Evolutionary conservation across 2,797 vertebrate genomes (phyloP), one percentile per base, ranked within the genome.

Genomic region (Pipistrellus nathusii): DNA sequence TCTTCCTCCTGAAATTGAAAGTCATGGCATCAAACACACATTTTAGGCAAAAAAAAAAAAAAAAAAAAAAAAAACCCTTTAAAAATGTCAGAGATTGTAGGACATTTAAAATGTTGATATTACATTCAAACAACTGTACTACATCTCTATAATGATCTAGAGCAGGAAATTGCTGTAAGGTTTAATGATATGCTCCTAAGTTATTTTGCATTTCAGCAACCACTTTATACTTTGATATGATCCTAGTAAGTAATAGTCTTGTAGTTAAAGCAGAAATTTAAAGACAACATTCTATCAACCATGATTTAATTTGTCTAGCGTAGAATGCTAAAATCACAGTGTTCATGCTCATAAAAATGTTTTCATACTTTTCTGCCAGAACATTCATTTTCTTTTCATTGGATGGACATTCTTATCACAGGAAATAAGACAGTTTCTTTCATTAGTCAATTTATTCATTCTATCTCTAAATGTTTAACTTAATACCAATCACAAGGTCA

Each of bases 181-280:
- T 92, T 85, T 96, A 88, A 91, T 55, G 80, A 35, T 32, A 92
- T 41, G 18, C 14, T 87, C 10, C 11, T 71, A 90, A 59, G 62
- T 18, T 25, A 92, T 7, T n/a, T 46, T 64, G 9, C 73, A 72
- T 89, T 91, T 82, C 72, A 57, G 38, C 69, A 18, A 73, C 83
- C 30, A 18, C 30, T 30, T 20, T 23, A 35, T n/a, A 55, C 30
- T 89, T 66, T 38, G 15, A 64, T 15, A 35, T 0, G 0, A 12
- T 57, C 82, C 84, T 38, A 4, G n/a, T 78, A 95, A 95, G 59
- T 66, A 59, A 21, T 23, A 53, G 38, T 53, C 32, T 71, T 59
- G 35, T 17, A 20, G 3, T 83, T 92, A 85, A 94, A 75, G 53
- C 4, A 95, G 38, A 95, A 94, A 84, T 69, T 62, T 55, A 51